These are phyloP conservation scores for Drosophila repletoides DNA, from an alignment of 1,140 invertebrate species.

Conservation along the genomic window DNA sequence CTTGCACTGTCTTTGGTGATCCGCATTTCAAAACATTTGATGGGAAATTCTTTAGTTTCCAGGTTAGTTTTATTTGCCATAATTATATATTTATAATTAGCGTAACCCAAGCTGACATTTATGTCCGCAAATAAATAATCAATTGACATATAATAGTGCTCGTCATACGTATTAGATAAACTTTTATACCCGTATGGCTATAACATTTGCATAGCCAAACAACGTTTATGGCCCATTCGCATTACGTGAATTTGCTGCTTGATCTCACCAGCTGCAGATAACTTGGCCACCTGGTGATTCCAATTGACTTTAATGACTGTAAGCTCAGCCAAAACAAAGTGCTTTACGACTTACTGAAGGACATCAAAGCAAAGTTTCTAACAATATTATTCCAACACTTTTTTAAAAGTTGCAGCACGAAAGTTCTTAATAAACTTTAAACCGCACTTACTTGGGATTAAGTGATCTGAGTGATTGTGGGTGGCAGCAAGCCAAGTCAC, in stretches of 20 bases:
- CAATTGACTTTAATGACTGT: background rate
- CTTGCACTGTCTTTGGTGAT: constrained; percentile 96
- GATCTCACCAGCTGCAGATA: background rate
- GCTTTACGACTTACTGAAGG: too few relatives aligned
- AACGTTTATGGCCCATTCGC: constrained; percentile 28
- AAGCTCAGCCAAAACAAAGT: background rate
- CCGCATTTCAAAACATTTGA: constrained; percentile 97
- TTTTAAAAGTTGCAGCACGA: too few relatives aligned
- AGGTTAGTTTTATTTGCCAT: constrained; percentile 82
- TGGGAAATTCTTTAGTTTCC: constrained; percentile 94
- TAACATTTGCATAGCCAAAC: constrained; percentile 29
- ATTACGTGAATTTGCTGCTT: constrained; percentile 15
- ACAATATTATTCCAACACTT: too few relatives aligned
- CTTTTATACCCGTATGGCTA: constrained; percentile 32
- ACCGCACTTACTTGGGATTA: too few relatives aligned
- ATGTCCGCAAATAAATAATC: constrained; percentile 12
- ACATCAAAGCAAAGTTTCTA: too few relatives aligned
- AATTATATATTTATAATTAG: background rate
- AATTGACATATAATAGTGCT: constrained; percentile 19
- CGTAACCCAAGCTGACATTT: constrained; percentile 18
- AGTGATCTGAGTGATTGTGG: too few relatives aligned
- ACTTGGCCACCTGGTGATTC: constrained; percentile 14
- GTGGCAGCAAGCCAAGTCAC: too few relatives aligned
- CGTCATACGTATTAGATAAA: background rate
- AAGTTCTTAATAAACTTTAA: too few relatives aligned